phyloP scores from a whole-genome alignment of 64 coral and sea anemone genomes.

The Dendronephthya gigantea region DNA sequence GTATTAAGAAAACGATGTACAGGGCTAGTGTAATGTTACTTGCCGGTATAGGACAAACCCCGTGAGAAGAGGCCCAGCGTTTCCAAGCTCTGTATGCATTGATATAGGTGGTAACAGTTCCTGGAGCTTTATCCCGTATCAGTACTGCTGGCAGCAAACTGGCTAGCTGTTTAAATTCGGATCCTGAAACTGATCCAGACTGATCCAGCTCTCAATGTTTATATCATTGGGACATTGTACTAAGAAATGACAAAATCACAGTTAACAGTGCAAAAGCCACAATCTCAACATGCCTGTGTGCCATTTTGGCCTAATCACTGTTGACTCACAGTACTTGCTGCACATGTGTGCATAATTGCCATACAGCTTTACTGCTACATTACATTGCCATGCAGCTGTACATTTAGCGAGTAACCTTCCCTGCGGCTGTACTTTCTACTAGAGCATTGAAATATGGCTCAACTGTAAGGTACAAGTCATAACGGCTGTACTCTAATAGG shows the following conservation, averaged over 20 bases:
- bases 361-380: too few relatives aligned
- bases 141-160: background rate
- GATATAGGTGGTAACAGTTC: background rate
- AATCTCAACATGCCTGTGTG: background rate
- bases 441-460: background rate
- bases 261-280: background rate
- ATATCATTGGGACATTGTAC: background rate
- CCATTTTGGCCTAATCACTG: background rate
- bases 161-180: background rate
- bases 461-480: too few relatives aligned
- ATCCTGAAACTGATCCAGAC: background rate
- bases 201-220: constrained; percentile 15
- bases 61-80: background rate
- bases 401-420: too few relatives aligned
- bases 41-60: background rate
- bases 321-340: too few relatives aligned
- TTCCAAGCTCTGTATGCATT: constrained; percentile 13
- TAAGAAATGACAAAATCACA: background rate
- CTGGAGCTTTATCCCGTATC: constrained; percentile 6
- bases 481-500: too few relatives aligned
- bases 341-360: too few relatives aligned
- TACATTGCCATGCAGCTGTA: too few relatives aligned
- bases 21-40: background rate
- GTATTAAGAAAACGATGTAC: background rate
- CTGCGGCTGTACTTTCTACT: background rate